Base-by-base conservation (phyloP, 2,113 vertebrate species). In the Glaucidium brasilianum region DNA sequence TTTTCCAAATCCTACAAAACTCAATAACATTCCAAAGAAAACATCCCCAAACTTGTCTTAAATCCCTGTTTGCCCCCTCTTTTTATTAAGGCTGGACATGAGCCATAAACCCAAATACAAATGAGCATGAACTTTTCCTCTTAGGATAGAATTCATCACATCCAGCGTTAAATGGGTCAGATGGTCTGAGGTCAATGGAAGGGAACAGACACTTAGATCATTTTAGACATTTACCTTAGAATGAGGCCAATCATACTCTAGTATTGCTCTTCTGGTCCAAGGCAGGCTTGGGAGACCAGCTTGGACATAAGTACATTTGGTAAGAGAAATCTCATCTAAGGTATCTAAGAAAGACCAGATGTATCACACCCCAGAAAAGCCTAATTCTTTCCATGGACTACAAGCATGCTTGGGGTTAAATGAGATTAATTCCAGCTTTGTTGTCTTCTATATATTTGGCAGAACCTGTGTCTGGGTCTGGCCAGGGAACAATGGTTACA, bases 361-460 rank as follows among this genome's bases (percentile, higher is more conserved):
- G 56, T 85, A 93, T 85, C 35, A 41, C 56, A 94, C 58, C 32
- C 22, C 53, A 90, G 84, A 87, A 85, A 84, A 82, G 6, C 9
- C n/a, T 81, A 45, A 91, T 96, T 91, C 39, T 79, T 97, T 95
- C 84, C 85, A 67, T 73, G 49, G 69, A 45, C 73, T 64, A 66
- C n/a, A 7, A 79, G 17, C 16, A 73, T 35, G 10, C 56, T 93
- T 79, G 60, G 87, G 90, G 90, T 94, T 95, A 95, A 96, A 94
- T 63, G 25, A 91, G 87, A 95, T 49, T 39, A 96, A 94, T 96
- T 92, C 74, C 66, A 96, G 74, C 35, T 71, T 91, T 96, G 53
- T 85, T 94, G 81, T 79, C 62, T 82, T 85, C 84, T 94, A 53
- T 75, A 49, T 53, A 88, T 94, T 96, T 95, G 69, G 74, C 90